These are phyloP conservation scores for Phengaris arion DNA, from an alignment of 2,888 invertebrate genomes.

Conservation along the genomic window DNA sequence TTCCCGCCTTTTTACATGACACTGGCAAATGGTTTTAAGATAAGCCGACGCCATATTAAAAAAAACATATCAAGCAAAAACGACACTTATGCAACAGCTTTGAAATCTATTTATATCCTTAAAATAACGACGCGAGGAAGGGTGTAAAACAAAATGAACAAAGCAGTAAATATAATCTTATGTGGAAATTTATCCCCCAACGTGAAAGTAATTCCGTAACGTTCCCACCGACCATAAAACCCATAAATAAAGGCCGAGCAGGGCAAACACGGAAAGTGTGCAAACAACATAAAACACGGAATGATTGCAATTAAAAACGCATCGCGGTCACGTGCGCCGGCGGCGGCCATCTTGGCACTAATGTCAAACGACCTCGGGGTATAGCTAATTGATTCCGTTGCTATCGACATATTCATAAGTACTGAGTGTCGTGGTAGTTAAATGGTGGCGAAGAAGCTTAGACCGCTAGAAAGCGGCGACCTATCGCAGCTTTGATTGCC, in stretches of 20 bases:
- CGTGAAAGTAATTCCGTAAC: conserved; percentile 46
- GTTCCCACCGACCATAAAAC: conserved; percentile 74
- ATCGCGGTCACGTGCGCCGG: conserved; percentile 70
- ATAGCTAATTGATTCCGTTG: not conserved
- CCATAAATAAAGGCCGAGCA: conserved; percentile 72
- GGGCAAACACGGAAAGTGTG: conserved; percentile 68
- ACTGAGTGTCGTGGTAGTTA: not conserved
- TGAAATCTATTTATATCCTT: not conserved
- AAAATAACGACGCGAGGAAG: not conserved
- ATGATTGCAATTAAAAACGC: conserved; percentile 80
- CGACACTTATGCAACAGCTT: not conserved
- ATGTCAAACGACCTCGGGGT: conserved; percentile 47
- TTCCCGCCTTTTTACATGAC: too few relatives aligned
- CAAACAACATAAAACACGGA: conserved; percentile 79
- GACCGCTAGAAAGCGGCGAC: too few relatives aligned
- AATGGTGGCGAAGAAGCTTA: not conserved
- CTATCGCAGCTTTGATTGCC: too few relatives aligned
- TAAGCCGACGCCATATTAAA: too few relatives aligned
- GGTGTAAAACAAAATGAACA: conserved; percentile 2
- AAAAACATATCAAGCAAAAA: too few relatives aligned
- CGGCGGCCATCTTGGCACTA: conserved; percentile 66
- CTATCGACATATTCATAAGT: not conserved
- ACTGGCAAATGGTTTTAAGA: too few relatives aligned
- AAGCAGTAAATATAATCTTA: conserved; percentile 26
- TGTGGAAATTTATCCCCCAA: conserved; percentile 32